Base-by-base conservation (phyloP, 1,140 invertebrate species). In the Choristoneura fumiferana region DNA sequence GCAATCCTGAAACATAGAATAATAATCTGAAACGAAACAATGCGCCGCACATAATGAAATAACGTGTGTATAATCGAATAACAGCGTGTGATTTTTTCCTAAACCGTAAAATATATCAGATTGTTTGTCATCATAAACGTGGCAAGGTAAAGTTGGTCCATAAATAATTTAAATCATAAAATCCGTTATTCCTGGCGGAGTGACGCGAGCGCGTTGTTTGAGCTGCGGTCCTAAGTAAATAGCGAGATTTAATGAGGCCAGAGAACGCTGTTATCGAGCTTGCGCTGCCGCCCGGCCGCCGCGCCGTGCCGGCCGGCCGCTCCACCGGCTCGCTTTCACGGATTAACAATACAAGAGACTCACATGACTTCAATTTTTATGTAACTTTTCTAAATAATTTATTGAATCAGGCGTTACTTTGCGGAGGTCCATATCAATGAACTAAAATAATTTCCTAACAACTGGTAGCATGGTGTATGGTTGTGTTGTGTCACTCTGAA, bases 101-200 rank as follows among this genome's bases (percentile, higher is more conserved):
- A 49, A 49, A 15, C 43, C 17, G 18, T n/a, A 22, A 49, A 49
- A 49, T 49, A 29, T 49, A 49, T 49, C 43, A 49, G 57, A 37
- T 49, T 58, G 57, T 53, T 58, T 58, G 57, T 58, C 38, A 43
- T 58, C 57, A 58, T 73, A 76, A 78, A 78, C 65, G 74, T 69
- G 60, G 66, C 62, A 68, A 75, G 69, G 65, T 73, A 67, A 73
- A 78, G 71, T 72, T 70, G 73, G 65, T 69, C 59, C 63, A 70
- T 78, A 74, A 83, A 82, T 85, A 82, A 81, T 83, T 73, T 79
- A 81, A 84, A 80, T 71, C 76, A 76, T 69, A 73, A 84, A 86
- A 84, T 83, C 71, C 76, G 71, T 80, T 86, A 78, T 78, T 73
- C 61, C 69, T 62, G 64, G 60, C 65, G 69, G 71, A 73, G 75